Base-by-base conservation (phyloP, 2,888 invertebrate species). In the Leptopilina drosophilae region DNA sequence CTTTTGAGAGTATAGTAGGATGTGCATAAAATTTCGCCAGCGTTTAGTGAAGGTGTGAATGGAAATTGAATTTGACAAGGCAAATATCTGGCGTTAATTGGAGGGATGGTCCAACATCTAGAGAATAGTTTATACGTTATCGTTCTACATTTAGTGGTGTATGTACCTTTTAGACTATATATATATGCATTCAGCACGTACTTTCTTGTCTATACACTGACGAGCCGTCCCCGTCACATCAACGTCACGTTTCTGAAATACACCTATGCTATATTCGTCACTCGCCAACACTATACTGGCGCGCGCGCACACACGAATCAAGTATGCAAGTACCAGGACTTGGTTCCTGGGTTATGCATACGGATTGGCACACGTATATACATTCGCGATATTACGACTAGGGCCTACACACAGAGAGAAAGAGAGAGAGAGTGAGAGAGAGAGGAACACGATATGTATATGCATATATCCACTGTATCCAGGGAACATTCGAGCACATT, bases 231-330 rank as follows among this genome's bases (percentile, higher is more conserved):
- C 84, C 87, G 87, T 88, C 87, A 87, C 84, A 87, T 89, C 88
- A 88, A 87, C 88, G 89, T 88, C 88, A 88, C 86, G 87, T 89
- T 85, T 86, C 87, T 87, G 86, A 89, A 89, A 89, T 88, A 88
- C 87, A 84, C 62, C 59, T 86, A 75, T 83, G 84, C 85, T 88
- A 87, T 87, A 88, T 88, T 84, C 87, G 88, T 87, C 87, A 85
- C 84, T 82, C 78, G 77, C 82, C 69, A 79, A 82, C 82, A 83
- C 84, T 33, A 14, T 33, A 33, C 33, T 33, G 5, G 33, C 3
- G 33, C 33, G 33, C 33, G n/a, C 83, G 75, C 75, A 26, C 80
- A 67, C 56, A 69, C 81, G 84, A 82, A 84, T 86, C 84, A 85
- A 86, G 83, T 84, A 83, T 84, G 82, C 83, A 76, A 69, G 69